Evolutionary conservation across 2,797 vertebrate species (phyloP), one percentile per base, ranked within the genome.

Genomic region (Brachyalestes nurse): DNA sequence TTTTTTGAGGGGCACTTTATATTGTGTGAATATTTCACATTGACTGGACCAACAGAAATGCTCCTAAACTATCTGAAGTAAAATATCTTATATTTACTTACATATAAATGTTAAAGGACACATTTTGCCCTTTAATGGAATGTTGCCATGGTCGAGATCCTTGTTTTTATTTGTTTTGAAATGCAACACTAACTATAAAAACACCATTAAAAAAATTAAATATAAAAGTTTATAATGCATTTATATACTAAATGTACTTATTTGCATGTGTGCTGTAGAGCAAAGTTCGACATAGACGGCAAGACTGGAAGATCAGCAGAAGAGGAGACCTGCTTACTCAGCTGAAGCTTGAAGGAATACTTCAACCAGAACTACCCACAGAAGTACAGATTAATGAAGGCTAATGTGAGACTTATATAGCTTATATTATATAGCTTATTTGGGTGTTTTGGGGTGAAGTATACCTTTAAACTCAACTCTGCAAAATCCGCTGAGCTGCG

Each of bases 401-500:
- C 75, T 69, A 40, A 23, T 25, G 19, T 60, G 53, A 40, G 65
- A 42, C 21, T 38, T 10, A 14, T 23, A 45, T n/a, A 23, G 40
- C 72, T 28, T 62, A 2, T n/a, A 62, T 75, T 49, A 23, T 19
- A 49, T 17, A 75, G 21, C 16, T 8, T 8, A 34, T 34, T 34
- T 4, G 34, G 34, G 34, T 34, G 47, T 75, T 64, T 6, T 75
- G 58, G 25, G 23, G 34, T 62, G 73, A 64, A 55, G 47, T 71
- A 51, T 9, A 28, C 38, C 38, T 55, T 61, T 23, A 60, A 58
- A 62, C 14, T 2, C 42, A 23, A 28, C 34, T 17, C 25, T 55
- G 49, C 25, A 55, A 60, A 49, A 67, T 45, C 25, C 47, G 75
- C 79, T 82, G 78, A 1, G 87, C 84, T 90, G 81, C 79, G 75